Base-by-base conservation (phyloP, 2,888 invertebrate genomes). In the Stenolophus ochropezus region DNA sequence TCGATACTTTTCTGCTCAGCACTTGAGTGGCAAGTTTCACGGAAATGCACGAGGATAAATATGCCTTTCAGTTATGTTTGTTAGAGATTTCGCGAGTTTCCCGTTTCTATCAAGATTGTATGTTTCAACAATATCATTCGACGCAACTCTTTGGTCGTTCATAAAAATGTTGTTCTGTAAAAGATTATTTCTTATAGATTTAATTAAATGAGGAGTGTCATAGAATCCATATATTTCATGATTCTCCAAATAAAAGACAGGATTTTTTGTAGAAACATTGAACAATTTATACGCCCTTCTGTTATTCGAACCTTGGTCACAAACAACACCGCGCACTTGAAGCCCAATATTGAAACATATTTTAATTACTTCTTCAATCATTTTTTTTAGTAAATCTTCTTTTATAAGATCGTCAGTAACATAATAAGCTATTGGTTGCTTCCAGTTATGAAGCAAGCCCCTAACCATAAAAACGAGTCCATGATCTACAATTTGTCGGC, bases 221-320 rank as follows among this genome's bases (percentile, higher is more conserved):
- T 83, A 84, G 21, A 82, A 23, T 4, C 82, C 83, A 81, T 82
- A 83, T 2, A 82, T 80, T 33, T 81, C n/a, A n/a, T n/a, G n/a
- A n/a, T n/a, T n/a, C n/a, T n/a, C n/a, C n/a, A n/a, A 69, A 4
- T 47, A 14, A 1, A 83, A 65, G 14, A 47, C 27, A 8, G 83
- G 83, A 18, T 33, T 42, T 65, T 82, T 73, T 69, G 82, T 65
- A 11, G 61, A 73, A 23, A 79, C 76, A 11, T 6, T 42, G 21
- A 84, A 81, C 23, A 74, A 47, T 8, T 14, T 14, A 8, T 83
- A 53, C 8, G 82, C 82, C 42, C 51, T 82, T 74, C 83, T 65
- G 23, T 84, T 85, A 53, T 82, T 84, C 4, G 84, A 74, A 14
- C 81, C 80, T 82, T 85, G 85, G 56, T 85, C 84, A 71, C 85